Evolutionary conservation across 2,113 vertebrate genomes (phyloP).

Genomic region (Felis catus): DNA sequence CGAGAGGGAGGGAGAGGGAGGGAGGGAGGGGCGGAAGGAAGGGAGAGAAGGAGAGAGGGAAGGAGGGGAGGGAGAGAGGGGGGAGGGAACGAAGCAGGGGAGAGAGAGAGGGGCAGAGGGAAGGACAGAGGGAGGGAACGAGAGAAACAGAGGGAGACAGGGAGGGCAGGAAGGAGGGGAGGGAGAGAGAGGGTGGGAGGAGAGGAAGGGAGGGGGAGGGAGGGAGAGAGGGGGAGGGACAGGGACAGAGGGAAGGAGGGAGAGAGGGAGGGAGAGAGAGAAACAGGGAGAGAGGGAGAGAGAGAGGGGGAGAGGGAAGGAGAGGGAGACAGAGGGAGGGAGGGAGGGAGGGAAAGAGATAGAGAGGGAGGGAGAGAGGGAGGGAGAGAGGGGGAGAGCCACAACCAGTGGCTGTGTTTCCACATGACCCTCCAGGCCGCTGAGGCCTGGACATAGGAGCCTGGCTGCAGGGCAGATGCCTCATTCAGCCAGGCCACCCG

Average conservation of each 20-base stretch:
- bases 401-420: too few relatives aligned
- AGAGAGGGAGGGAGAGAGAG: too few relatives aligned
- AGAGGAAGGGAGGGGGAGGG: background rate
- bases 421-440: accelerated
- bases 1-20: background rate
- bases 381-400: too few relatives aligned
- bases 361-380: background rate
- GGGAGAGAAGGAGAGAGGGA: too few relatives aligned
- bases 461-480: accelerated
- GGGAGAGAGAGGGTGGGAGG: too few relatives aligned
- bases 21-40: accelerated
- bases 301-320: background rate
- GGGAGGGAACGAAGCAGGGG: accelerated
- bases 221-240: too few relatives aligned
- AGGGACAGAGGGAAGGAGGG: background rate
- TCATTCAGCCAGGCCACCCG: accelerated
- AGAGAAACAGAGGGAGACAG: background rate
- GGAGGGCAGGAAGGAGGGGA: background rate
- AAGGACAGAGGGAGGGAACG: background rate
- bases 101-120: too few relatives aligned
- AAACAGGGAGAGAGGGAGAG: too few relatives aligned
- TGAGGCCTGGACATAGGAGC: accelerated
- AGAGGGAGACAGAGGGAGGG: too few relatives aligned
- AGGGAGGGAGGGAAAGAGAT: too few relatives aligned
- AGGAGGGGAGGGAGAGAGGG: background rate